These are phyloP conservation scores for Pantherophis vulpinus DNA, from an alignment of 2,797 vertebrate species.

Conservation along the genomic window DNA sequence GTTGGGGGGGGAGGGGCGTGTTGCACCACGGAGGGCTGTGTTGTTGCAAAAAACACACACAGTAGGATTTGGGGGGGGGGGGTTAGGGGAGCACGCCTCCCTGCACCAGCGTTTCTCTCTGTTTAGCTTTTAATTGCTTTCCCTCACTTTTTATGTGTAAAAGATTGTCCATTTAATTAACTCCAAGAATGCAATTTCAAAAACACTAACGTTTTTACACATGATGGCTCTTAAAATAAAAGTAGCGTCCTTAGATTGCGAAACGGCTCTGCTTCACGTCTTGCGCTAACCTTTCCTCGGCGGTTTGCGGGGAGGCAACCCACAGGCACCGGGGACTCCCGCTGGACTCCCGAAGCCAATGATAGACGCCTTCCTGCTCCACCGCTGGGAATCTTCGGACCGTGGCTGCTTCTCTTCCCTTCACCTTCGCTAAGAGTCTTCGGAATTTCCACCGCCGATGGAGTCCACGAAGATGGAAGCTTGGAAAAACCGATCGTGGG, in stretches of 20 bases:
- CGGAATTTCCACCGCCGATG: fast-evolving
- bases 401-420: fast-evolving
- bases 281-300: slow-evolving; percentile 37
- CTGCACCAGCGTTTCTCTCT: slow-evolving; percentile 62
- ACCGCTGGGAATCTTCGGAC: neutral
- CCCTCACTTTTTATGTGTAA: slow-evolving; percentile 80
- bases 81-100: slow-evolving; percentile 42
- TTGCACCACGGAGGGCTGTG: slow-evolving; percentile 16
- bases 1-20: neutral
- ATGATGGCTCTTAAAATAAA: slow-evolving; percentile 80
- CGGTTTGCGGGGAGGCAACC: slow-evolving; percentile 13
- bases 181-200: slow-evolving; percentile 79
- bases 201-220: slow-evolving; percentile 80
- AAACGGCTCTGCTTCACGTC: slow-evolving; percentile 30
- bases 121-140: slow-evolving; percentile 72
- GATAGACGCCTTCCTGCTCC: neutral
- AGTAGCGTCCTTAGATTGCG: slow-evolving; percentile 64
- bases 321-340: neutral
- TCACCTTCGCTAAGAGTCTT: neutral
- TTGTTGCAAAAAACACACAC: slow-evolving; percentile 21
- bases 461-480: neutral
- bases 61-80: slow-evolving; percentile 41
- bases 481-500: no score
- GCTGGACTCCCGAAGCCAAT: fast-evolving
- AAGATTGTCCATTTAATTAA: slow-evolving; percentile 84